Evolutionary conservation across 2,113 vertebrate genomes (phyloP).

Genomic region (Diadophis punctatus): DNA sequence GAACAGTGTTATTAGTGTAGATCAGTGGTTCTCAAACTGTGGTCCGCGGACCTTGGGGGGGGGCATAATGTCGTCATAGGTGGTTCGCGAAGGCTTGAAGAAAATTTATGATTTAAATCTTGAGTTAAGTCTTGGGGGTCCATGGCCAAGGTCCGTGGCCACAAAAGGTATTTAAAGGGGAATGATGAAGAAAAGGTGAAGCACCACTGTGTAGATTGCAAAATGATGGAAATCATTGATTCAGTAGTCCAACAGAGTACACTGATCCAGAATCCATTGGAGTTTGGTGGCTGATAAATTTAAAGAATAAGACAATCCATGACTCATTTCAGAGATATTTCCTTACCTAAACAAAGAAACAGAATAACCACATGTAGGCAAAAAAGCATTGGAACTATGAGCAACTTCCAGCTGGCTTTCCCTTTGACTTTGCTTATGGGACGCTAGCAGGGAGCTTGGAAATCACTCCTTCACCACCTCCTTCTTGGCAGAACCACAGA

Average conservation of each 20-base stretch:
- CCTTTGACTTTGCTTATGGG: neutral
- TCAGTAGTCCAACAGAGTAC: neutral
- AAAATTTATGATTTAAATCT: neutral
- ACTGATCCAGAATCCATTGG: neutral
- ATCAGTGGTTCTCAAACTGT: neutral
- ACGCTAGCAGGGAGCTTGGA: neutral
- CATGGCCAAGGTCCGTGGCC: neutral
- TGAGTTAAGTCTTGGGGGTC: neutral
- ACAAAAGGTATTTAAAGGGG: neutral
- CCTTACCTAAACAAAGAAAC: neutral
- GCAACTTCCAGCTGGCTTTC: neutral
- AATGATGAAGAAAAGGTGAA: neutral
- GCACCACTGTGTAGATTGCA: neutral
- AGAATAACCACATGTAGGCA: neutral
- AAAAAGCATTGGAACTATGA: neutral
- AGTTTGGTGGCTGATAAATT: neutral
- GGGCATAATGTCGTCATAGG: neutral
- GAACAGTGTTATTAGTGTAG: neutral
- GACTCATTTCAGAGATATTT: neutral
- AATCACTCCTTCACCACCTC: neutral
- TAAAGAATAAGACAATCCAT: neutral
- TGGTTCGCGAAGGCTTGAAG: neutral
- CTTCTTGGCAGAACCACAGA: neutral
- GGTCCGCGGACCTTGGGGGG: neutral
- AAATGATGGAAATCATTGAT: neutral